Evolutionary conservation across 2,113 vertebrate genomes (phyloP).

Genomic region (Enhydra lutris): DNA sequence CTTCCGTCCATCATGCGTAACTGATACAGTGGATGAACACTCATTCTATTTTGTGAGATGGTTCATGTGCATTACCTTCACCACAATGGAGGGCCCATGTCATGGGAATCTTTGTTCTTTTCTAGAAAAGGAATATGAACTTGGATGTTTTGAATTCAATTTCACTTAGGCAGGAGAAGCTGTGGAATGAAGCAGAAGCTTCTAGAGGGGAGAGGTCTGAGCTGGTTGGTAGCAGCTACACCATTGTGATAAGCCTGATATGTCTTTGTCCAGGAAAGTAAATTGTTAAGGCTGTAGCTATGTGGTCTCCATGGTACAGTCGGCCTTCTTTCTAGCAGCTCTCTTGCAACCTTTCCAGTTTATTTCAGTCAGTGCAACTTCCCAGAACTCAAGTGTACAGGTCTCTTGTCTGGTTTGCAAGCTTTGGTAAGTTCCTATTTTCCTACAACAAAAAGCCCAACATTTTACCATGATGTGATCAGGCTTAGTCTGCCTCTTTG

Average conservation of each 20-base stretch:
- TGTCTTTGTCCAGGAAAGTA: neutral
- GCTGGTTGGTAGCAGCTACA: neutral
- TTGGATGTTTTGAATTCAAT: neutral
- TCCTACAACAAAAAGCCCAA: neutral
- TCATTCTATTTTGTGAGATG: neutral
- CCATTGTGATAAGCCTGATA: neutral
- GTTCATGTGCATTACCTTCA: neutral
- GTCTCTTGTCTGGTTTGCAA: neutral
- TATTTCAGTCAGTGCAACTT: neutral
- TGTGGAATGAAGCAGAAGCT: neutral
- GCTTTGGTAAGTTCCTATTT: neutral
- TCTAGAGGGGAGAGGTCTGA: neutral
- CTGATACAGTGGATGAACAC: neutral
- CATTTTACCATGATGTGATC: neutral
- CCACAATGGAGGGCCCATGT: neutral
- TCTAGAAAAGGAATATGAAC: neutral
- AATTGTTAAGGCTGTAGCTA: neutral
- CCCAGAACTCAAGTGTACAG: neutral
- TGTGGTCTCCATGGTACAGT: neutral
- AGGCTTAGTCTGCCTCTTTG: neutral
- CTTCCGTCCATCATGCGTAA: neutral
- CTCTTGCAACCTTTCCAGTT: neutral
- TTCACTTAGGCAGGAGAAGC: neutral
- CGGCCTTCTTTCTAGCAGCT: neutral
- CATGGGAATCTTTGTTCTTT: neutral